Evolutionary conservation across 2,888 invertebrate genomes (phyloP), one percentile per base, ranked within the genome.

Genomic region (Melinopterus prodromus): DNA sequence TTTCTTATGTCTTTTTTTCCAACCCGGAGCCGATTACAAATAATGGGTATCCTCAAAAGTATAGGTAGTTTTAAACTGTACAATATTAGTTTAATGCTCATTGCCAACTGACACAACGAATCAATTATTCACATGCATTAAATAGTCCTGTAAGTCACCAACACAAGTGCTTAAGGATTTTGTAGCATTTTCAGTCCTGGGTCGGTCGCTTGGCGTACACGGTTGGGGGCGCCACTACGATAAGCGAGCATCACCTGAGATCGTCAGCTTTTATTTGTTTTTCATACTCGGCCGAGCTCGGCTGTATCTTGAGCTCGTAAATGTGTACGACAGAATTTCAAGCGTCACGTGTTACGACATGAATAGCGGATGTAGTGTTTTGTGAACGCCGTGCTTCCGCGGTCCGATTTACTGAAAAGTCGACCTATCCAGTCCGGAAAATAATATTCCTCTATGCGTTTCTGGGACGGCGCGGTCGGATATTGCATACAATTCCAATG

Each of bases 191-290:
- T 53, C 9, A 3, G 9, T 53, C 9, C 53, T 3, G 38, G 53
- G 12, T 53, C 12, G 53, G 53, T 9, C 3, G 53, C 9, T 2
- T 1, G 2, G 12, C 9, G 12, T 53, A 3, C 53, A 53, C 53
- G 53, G 53, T 9, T 53, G 53, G 53, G 53, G 53, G 53, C 53
- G 53, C 53, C 53, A 4, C 53, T 53, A 53, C 53, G 53, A 53
- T 53, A 53, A 53, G 53, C 53, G 53, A 53, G 53, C 53, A 53
- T 53, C 53, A 53, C 53, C 53, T 53, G 53, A 53, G 53, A 53
- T 53, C 53, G 53, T 53, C 53, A 53, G 12, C 53, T 53, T 53
- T 53, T 53, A 53, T 53, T 53, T 53, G 53, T 53, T 53, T 53
- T 53, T 53, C 53, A 53, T 53, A 53, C 53, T 53, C 12, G 53